These are phyloP conservation scores for Pseudorhombus dupliciocellatus DNA, from an alignment of 2,113 vertebrate species.

Conservation along the genomic window DNA sequence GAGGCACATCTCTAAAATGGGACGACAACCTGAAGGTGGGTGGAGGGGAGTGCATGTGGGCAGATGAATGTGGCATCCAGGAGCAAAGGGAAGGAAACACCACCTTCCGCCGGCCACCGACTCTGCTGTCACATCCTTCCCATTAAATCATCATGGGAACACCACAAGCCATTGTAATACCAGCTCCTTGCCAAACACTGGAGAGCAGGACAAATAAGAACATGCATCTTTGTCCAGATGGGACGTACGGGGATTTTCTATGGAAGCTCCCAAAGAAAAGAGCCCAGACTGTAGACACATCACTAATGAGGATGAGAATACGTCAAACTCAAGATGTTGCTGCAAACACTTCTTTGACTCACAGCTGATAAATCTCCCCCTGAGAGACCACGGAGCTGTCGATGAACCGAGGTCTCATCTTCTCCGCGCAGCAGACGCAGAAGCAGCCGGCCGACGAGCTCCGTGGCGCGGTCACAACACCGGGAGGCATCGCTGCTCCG, in stretches of 20 bases:
- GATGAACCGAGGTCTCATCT: constrained; percentile 56
- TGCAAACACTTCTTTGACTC: constrained; percentile 36
- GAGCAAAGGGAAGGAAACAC: constrained; percentile 36
- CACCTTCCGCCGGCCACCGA: constrained; percentile 15
- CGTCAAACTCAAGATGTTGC: neutral
- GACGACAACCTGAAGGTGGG: neutral
- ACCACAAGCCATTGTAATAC: constrained; percentile 15
- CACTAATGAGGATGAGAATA: too few species aligned
- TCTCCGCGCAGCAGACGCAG: constrained; percentile 56
- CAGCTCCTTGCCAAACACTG: neutral
- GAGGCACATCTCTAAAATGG: neutral
- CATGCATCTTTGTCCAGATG: neutral
- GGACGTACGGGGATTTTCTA: neutral
- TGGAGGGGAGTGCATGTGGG: neutral
- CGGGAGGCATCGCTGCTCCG: constrained; percentile 71
- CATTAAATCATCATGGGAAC: constrained; percentile 39
- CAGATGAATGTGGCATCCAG: constrained; percentile 38
- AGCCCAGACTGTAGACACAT: neutral
- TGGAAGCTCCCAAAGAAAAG: neutral
- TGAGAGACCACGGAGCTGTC: constrained; percentile 63
- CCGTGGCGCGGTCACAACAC: constrained; percentile 62
- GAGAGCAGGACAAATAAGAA: neutral
- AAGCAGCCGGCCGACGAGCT: constrained; percentile 60
- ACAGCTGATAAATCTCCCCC: constrained; percentile 68
- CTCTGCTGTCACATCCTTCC: constrained; percentile 46